Base-by-base conservation (phyloP, 2,888 invertebrate species). In the Neoscelio sp. region DNA sequence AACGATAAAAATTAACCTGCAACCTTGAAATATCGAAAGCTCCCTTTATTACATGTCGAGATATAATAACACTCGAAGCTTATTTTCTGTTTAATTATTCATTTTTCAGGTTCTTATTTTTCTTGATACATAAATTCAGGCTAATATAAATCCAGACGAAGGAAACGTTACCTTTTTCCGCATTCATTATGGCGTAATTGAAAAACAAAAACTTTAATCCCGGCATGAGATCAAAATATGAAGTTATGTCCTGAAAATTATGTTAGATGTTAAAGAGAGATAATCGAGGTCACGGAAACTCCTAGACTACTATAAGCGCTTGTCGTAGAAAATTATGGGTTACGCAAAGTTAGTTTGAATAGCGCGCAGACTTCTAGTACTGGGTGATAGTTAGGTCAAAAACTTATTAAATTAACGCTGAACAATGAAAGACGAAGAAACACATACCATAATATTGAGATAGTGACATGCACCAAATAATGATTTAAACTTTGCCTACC, bases 271-370 rank as follows among this genome's bases (percentile, higher is more conserved):
- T 65, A 58, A 65, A 67, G 65, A 58, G 65, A 74, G 74, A 74
- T 74, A 74, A 74, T 56, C 50, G 74, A 58, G 74, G 74, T 74
- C 74, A 74, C 74, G 74, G 50, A 74, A 74, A 74, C 65, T 74
- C 74, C 23, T 44, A 58, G 65, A 65, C 65, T 73, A 73, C 64
- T 65, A 65, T 64, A 74, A 74, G 44, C 58, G 65, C 48, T 74
- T 74, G 74, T 74, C 74, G 50, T 65, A 58, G 64, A 65, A 74
- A 74, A 74, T 74, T 74, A 74, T 74, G 65, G 74, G 58, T 54
- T 73, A 54, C 52, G 64, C 64, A 8, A 73, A 73, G 64, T 65
- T 74, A 65, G 64, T 65, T 56, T 74, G 65, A 65, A 74, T 74
- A 65, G 58, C 30, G 42, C 58, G 33, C 42, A 65, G 67, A 60